Evolutionary conservation across 1,140 invertebrate genomes (phyloP).

Genomic region (Scaptomyza montana): DNA sequence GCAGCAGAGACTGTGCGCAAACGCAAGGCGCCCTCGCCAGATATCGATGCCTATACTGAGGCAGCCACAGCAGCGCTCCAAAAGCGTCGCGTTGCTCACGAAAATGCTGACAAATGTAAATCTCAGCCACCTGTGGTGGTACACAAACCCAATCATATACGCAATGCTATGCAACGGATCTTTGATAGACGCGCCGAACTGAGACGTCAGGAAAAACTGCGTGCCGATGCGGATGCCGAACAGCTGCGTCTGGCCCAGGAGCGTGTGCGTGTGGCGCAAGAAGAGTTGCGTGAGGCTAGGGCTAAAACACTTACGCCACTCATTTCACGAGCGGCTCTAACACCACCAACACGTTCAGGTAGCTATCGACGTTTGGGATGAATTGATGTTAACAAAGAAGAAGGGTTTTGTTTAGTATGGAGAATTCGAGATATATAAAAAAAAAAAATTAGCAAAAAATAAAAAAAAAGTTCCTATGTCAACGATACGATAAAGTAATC

Average conservation of each 20-base stretch:
- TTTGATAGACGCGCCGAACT: conserved; percentile 69
- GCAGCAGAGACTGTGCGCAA: conserved; percentile 41
- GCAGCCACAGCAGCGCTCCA: conserved; percentile 54
- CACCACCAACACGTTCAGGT: conserved; percentile 60
- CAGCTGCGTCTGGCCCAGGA: conserved; percentile 67
- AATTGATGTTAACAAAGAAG: no score
- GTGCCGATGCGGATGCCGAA: conserved; percentile 60
- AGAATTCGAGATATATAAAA: no score
- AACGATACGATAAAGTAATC: no score
- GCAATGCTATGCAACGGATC: conserved; percentile 79
- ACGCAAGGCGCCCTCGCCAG: conserved; percentile 65
- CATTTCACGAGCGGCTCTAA: conserved; percentile 67
- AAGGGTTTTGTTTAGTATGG: no score
- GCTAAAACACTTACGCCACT: conserved; percentile 70
- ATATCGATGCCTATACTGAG: conserved; percentile 63
- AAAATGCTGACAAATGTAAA: conserved; percentile 76
- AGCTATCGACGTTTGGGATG: no score
- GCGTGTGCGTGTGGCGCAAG: conserved; percentile 67
- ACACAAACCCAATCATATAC: conserved; percentile 73
- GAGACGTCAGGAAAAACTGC: conserved; percentile 61
- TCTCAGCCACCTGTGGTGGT: conserved; percentile 1
- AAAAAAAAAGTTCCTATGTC: no score
- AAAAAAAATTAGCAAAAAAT: no score
- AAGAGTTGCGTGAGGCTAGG: conserved; percentile 57
- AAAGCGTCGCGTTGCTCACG: conserved; percentile 84